Conservation (phyloP, 2,113 vertebrate species). For the Elaphurus davidianus region DNA sequence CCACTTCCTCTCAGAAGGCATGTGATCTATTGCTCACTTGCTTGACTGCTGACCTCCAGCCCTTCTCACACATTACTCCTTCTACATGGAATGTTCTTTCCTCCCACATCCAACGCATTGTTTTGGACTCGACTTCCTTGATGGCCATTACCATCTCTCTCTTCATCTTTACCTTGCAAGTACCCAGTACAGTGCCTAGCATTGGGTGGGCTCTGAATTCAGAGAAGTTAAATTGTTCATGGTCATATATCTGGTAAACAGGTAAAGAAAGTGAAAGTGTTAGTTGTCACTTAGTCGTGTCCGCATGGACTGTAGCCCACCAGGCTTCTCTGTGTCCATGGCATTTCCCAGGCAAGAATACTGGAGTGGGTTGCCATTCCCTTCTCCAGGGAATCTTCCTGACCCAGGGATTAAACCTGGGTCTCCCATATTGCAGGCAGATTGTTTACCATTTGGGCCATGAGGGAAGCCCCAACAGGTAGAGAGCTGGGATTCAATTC, state of each 20-base stretch:
- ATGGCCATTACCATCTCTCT: background rate
- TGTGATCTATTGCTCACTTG: rapidly evolving
- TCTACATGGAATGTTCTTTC: background rate
- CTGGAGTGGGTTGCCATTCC: background rate
- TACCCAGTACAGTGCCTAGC: background rate
- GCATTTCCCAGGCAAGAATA: background rate
- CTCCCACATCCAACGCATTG: background rate
- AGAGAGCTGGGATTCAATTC: background rate
- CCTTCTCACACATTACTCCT: background rate
- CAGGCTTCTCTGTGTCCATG: background rate
- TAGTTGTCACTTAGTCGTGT: background rate
- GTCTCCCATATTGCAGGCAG: background rate
- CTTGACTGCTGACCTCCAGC: background rate
- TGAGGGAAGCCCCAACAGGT: background rate
- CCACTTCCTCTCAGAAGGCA: background rate
- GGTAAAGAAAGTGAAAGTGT: background rate
- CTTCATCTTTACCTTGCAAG: background rate
- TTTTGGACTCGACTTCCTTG: background rate
- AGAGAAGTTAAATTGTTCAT: background rate
- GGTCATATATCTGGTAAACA: background rate
- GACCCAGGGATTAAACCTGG: background rate
- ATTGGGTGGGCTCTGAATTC: background rate
- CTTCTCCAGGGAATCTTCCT: background rate
- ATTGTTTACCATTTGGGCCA: background rate
- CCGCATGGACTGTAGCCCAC: background rate